These are phyloP conservation scores for Leptodactylus fuscus DNA, from an alignment of 2,113 vertebrate species.

Conservation along the genomic window DNA sequence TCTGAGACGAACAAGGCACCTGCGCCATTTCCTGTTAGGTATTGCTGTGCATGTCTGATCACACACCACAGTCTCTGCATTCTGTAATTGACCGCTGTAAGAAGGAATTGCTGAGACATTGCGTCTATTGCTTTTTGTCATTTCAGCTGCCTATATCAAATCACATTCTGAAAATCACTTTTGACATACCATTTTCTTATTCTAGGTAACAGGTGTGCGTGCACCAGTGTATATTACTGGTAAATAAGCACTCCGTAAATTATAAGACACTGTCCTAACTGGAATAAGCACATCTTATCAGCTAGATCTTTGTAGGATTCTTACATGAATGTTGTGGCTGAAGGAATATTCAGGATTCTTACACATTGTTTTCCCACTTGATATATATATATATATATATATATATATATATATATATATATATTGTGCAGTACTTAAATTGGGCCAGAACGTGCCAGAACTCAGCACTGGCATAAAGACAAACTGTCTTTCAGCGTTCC, in stretches of 20 bases:
- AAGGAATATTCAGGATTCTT: too few species aligned
- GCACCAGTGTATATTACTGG: neutral
- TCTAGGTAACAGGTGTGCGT: constrained; percentile 11
- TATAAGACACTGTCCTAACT: neutral
- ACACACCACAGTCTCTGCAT: neutral
- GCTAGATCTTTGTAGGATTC: neutral
- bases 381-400: too few species aligned
- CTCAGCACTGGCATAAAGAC: too few species aligned
- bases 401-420: too few species aligned
- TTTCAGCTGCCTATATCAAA: constrained; percentile 30
- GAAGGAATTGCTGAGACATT: neutral
- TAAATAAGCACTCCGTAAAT: neutral
- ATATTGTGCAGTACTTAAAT: too few species aligned
- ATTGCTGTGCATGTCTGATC: constrained; percentile 32
- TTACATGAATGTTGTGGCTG: too few species aligned
- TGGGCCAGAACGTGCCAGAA: too few species aligned
- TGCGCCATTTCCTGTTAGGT: constrained; percentile 50
- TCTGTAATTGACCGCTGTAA: constrained; percentile 21
- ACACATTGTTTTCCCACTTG: too few species aligned
- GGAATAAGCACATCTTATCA: neutral
- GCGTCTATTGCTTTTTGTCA: constrained; percentile 30
- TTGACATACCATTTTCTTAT: constrained; percentile 21
- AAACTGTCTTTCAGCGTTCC: too few species aligned
- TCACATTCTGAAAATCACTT: constrained; percentile 27
- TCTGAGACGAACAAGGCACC: neutral